Conservation (phyloP, 2,113 vertebrate species). For the Castor canadensis region DNA sequence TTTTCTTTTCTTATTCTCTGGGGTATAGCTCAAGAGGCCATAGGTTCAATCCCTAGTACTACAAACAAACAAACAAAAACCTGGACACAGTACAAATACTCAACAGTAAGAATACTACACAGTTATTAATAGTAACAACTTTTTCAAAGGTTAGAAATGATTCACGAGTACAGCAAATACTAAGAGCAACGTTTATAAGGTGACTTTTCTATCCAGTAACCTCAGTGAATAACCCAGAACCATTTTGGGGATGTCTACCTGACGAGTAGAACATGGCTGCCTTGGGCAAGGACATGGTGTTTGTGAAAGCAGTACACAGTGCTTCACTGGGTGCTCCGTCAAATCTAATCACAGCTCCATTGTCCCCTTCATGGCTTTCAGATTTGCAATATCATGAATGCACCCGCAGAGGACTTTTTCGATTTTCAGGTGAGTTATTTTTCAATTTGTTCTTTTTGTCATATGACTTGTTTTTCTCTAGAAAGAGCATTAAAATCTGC, state of each 20-base stretch:
- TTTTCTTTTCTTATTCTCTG: slow-evolving; percentile 18
- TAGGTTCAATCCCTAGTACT: too few species aligned
- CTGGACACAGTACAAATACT: background rate
- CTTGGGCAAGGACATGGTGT: background rate
- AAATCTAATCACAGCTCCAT: background rate
- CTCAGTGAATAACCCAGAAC: background rate
- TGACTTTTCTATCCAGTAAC: background rate
- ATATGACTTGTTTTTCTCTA: background rate
- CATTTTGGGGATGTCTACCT: background rate
- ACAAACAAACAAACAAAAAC: background rate
- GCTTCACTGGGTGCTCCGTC: rapidly evolving
- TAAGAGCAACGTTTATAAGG: background rate
- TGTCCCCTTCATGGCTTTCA: slow-evolving; percentile 71
- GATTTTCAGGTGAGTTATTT: slow-evolving; percentile 90
- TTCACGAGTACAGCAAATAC: background rate
- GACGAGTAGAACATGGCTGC: background rate
- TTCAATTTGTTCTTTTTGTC: slow-evolving; percentile 8
- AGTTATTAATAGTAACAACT: background rate
- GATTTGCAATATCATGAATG: slow-evolving; percentile 99
- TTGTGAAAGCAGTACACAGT: rapidly evolving
- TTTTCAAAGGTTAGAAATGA: slow-evolving; percentile 2
- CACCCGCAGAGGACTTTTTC: slow-evolving; percentile 93
- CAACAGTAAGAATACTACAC: background rate
- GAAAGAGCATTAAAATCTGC: background rate
- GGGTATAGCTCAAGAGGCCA: background rate